A percentile compares a stretch with the other conserved stretches of the same genome.
phyloP scores from a whole-genome alignment of 2,797 vertebrate genomes.

The Eulemur albifrons region DNA sequence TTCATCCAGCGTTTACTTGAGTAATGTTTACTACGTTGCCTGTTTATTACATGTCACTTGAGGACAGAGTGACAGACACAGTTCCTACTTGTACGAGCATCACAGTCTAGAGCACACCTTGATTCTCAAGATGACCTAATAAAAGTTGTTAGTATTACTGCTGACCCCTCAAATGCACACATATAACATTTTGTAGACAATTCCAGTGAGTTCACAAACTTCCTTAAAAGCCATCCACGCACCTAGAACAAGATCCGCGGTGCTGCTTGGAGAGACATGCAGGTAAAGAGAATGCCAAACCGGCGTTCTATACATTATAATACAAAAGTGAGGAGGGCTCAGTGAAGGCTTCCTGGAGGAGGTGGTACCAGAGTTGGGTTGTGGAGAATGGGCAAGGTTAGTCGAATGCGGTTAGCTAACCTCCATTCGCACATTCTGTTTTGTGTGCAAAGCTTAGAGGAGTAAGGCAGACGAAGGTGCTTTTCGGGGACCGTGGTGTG shows the following conservation, averaged over 20 bases:
- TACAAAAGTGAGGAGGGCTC: not conserved
- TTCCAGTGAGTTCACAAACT: not conserved
- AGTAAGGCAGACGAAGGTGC: not conserved
- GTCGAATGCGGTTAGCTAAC: not conserved
- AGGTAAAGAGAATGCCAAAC: not conserved
- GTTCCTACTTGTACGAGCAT: not conserved
- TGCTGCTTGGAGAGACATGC: not conserved
- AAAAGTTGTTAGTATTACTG: no score
- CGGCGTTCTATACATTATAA: not conserved
- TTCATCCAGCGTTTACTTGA: not conserved
- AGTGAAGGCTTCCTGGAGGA: conserved; percentile 21
- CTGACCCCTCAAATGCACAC: not conserved
- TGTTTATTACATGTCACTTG: not conserved
- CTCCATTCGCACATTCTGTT: not conserved
- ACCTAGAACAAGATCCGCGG: not conserved
- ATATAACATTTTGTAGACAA: not conserved
- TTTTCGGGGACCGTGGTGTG: not conserved
- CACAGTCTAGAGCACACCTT: not conserved
- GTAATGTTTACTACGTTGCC: not conserved
- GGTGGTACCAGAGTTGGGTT: not conserved
- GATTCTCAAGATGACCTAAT: not conserved
- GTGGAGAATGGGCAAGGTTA: not conserved
- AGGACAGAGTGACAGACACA: not conserved
- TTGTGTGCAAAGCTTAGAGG: not conserved
- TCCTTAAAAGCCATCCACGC: not conserved